Conservation (phyloP, 2,113 vertebrate species). For the Oreochromis aureus region DNA sequence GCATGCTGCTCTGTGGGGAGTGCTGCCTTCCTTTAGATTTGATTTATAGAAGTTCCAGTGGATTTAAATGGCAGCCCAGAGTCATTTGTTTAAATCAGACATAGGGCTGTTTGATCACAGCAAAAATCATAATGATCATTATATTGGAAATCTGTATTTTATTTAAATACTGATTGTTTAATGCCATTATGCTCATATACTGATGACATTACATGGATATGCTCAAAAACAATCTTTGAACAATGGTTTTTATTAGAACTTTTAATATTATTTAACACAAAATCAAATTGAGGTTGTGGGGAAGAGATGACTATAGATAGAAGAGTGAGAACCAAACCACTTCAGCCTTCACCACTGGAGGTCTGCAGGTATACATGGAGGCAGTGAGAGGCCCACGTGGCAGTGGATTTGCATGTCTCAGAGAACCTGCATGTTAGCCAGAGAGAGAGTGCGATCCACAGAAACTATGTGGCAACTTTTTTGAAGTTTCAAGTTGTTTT, state of each 20-base stretch:
- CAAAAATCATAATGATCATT: neutral
- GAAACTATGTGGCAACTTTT: neutral
- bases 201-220: neutral
- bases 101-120: neutral
- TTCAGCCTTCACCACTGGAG: neutral
- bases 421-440: neutral
- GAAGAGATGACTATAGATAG: neutral
- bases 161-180: neutral
- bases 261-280: neutral
- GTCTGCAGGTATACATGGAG: neutral
- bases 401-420: neutral
- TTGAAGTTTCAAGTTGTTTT: neutral
- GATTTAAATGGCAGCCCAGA: neutral
- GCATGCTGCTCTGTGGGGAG: neutral
- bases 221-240: neutral
- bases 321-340: neutral
- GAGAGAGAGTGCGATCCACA: no score
- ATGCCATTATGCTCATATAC: neutral
- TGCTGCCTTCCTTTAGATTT: neutral
- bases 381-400: neutral
- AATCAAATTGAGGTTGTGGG: neutral
- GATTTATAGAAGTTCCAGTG: fast-evolving
- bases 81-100: neutral
- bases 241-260: neutral
- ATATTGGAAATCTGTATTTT: neutral